Evolutionary conservation across 2,888 invertebrate species (phyloP).

Genomic region (Diplolepis rosae): DNA sequence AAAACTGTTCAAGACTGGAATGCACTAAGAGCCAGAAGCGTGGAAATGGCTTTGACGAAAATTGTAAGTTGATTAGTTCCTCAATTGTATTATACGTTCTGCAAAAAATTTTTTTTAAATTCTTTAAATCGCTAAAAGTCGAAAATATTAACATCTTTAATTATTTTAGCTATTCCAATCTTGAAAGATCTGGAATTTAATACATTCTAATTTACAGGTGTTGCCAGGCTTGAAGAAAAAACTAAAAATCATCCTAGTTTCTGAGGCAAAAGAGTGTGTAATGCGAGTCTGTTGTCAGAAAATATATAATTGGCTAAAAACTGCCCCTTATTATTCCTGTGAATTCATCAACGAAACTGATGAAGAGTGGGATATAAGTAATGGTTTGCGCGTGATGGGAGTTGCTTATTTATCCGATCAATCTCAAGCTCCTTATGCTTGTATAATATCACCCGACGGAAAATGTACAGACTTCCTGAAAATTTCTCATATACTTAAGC

Average conservation of each 20-base stretch:
- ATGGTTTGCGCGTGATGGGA: conserved; percentile 90
- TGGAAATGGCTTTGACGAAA: conserved; percentile 89
- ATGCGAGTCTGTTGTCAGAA: conserved; percentile 89
- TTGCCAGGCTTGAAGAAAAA: conserved; percentile 93
- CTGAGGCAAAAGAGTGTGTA: conserved; percentile 91
- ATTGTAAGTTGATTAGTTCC: conserved; percentile 78
- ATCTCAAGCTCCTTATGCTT: conserved; percentile 90
- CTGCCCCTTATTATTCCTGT: conserved; percentile 89
- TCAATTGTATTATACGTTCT: too few relatives aligned
- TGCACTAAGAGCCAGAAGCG: conserved; percentile 87
- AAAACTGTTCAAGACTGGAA: conserved; percentile 98
- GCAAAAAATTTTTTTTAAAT: too few relatives aligned
- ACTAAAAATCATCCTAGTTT: conserved; percentile 83
- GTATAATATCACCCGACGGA: conserved; percentile 90
- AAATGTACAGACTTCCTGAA: conserved; percentile 94
- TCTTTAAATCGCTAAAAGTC: too few relatives aligned
- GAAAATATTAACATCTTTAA: too few relatives aligned
- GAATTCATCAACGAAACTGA: conserved; percentile 90
- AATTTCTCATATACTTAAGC: conserved; percentile 88
- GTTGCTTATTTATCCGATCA: conserved; percentile 91
- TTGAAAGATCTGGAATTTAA: too few relatives aligned
- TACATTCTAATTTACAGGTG: conserved; percentile 72
- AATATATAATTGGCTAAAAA: conserved; percentile 92
- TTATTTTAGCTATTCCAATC: too few relatives aligned
- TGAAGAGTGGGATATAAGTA: conserved; percentile 91